Evolutionary conservation across 2,797 vertebrate genomes (phyloP).

Genomic region (Artibeus lituratus): DNA sequence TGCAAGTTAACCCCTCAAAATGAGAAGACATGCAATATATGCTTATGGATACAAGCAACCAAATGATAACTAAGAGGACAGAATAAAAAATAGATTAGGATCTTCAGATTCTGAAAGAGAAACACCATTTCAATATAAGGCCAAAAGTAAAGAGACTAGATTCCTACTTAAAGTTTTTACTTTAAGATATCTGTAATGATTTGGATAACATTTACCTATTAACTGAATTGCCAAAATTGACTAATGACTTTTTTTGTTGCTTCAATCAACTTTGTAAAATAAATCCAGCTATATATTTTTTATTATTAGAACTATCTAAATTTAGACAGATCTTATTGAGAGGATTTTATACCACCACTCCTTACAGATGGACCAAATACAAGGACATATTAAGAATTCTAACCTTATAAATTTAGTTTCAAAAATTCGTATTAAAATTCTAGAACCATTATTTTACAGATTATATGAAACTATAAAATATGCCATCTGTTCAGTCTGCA

Average conservation of each 20-base stretch:
- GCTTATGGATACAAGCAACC: not conserved
- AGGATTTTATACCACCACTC: not conserved
- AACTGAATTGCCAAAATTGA: not conserved
- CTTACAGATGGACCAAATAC: not conserved
- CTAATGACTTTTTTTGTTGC: not conserved
- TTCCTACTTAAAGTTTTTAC: not conserved
- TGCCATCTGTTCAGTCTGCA: slow-evolving; percentile 42
- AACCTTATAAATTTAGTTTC: not conserved
- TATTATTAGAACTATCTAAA: not conserved
- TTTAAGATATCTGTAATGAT: not conserved
- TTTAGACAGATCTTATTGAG: not conserved
- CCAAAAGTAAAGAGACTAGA: not conserved
- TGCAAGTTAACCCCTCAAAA: accelerated
- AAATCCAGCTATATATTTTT: not conserved
- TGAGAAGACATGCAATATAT: not conserved
- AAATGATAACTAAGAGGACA: not conserved
- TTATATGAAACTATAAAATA: slow-evolving; percentile 41
- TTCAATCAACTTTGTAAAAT: not conserved
- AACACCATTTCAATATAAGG: not conserved
- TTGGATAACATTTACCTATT: not conserved
- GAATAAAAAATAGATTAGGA: not conserved
- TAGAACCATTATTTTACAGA: slow-evolving; percentile 42
- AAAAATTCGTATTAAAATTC: slow-evolving; percentile 43
- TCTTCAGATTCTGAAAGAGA: not conserved
- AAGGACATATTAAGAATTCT: not conserved